Evolutionary conservation across 2,113 vertebrate genomes (phyloP).

Genomic region (Dasyprocta punctata): DNA sequence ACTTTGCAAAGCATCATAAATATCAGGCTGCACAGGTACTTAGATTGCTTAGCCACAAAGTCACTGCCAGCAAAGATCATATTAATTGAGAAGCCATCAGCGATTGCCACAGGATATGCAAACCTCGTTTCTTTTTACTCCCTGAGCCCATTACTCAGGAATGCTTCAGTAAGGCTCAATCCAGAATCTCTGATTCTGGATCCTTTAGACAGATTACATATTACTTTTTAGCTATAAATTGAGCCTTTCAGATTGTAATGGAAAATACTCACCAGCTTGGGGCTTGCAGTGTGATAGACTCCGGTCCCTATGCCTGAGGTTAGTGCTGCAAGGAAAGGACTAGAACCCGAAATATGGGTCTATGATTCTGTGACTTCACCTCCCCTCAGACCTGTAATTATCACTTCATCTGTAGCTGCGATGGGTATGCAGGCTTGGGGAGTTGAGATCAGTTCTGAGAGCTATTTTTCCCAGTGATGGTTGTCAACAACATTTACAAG

Average conservation of each 20-base stretch:
- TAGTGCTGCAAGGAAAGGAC: fast-evolving
- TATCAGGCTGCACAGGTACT: not conserved
- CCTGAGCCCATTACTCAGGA: not conserved
- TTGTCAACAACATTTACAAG: not conserved
- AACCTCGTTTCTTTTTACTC: no score
- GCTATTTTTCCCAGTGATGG: not conserved
- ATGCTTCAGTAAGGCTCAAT: not conserved
- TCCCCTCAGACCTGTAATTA: not conserved
- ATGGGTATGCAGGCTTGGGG: not conserved
- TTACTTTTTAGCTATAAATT: no score
- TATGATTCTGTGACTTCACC: not conserved
- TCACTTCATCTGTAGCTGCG: not conserved
- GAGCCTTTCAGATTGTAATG: not conserved
- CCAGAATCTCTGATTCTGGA: no score
- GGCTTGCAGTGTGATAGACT: not conserved
- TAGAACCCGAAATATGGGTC: not conserved
- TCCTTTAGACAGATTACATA: not conserved
- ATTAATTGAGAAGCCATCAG: not conserved
- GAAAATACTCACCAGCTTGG: not conserved
- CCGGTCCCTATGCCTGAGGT: not conserved
- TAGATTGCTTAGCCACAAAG: no score
- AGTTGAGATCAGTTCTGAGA: not conserved
- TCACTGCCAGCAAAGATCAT: not conserved
- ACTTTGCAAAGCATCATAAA: not conserved
- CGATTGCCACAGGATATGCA: no score